Base-by-base conservation (phyloP, 2,888 invertebrate genomes). In the Parnassius smintheus region DNA sequence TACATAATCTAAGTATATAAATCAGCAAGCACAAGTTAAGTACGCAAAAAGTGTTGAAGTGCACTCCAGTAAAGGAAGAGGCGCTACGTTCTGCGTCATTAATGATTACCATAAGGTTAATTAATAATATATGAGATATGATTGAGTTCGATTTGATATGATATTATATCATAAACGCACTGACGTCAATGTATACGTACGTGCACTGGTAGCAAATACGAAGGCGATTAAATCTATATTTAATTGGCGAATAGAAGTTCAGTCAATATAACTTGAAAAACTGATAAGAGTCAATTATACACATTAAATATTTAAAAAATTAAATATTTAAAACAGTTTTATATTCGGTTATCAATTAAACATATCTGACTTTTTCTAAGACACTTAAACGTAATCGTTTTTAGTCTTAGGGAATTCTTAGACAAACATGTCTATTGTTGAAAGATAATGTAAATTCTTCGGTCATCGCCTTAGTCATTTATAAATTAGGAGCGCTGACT, bases 61-160 rank as follows among this genome's bases (percentile, higher is more conserved):
- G 35, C 3, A 35, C 35, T 35, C 7, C 35, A 35, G 7, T 25
- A 25, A 25, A 0, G 25, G 25, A 25, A 25, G 2, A 25, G 25
- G 25, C 25, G 18, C 25, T 25, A 25, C 25, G 25, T 2, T 2
- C 2, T 1, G 25, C 42, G 41, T 45, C 7, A 45, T 55, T 55
- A 45, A 55, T 10, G 1, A 7, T 18, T 22, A 55, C 12, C 18
- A 2, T 2, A 45, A 12, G 4, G 44, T 25, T 45, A 46, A 55
- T 10, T 22, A 22, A 55, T 66, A 56, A 56, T 55, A 55, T 62
- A 66, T 69, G 53, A 68, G 76, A 80, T 80, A 82, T 69, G 62
- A 68, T 67, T 74, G 78, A 82, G 78, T 79, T 81, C 82, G 79
- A 80, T 80, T 80, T 76, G 76, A 80, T 44, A 2, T 11, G 44